phyloP scores from a whole-genome alignment of 2,888 invertebrate species.

The Caenorhabditis sinica region DNA sequence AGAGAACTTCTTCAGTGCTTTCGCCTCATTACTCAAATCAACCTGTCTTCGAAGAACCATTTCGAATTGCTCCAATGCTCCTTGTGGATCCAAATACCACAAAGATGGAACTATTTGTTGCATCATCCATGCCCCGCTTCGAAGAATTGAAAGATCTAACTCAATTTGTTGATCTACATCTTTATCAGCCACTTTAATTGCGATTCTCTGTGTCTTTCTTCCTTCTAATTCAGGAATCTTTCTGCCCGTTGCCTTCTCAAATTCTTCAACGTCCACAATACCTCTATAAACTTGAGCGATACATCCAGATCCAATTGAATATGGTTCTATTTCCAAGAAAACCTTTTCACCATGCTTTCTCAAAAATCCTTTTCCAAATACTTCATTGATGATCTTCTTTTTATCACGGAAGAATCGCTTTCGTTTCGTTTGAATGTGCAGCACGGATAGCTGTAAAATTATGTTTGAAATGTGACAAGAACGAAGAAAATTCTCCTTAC shows the following conservation, averaged over 20 bases:
- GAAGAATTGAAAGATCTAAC: constrained; percentile 84
- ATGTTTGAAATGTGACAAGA: background rate
- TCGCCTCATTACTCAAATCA: constrained; percentile 85
- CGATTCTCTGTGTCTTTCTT: constrained; percentile 67
- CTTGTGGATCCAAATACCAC: constrained; percentile 85
- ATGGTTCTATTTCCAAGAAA: constrained; percentile 84
- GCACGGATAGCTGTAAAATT: constrained; percentile 71
- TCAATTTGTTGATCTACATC: constrained; percentile 84
- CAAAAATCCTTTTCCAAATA: constrained; percentile 72
- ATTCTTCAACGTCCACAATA: constrained; percentile 71
- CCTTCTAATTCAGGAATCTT: constrained; percentile 66
- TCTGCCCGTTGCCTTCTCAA: constrained; percentile 68
- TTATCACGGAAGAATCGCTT: constrained; percentile 73
- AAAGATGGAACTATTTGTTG: constrained; percentile 76
- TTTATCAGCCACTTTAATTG: constrained; percentile 84
- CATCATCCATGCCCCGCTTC: constrained; percentile 63
- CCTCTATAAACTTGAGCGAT: constrained; percentile 85
- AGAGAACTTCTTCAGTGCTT: constrained; percentile 84
- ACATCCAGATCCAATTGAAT: constrained; percentile 86
- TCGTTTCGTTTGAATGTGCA: constrained; percentile 77
- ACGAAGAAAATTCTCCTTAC: background rate
- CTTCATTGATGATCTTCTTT: constrained; percentile 66
- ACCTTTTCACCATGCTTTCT: constrained; percentile 70
- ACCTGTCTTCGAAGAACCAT: constrained; percentile 85
- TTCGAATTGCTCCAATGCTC: constrained; percentile 85